These are phyloP conservation scores for Liodrosophila aerea DNA, from an alignment of 2,888 invertebrate genomes.

Conservation along the genomic window DNA sequence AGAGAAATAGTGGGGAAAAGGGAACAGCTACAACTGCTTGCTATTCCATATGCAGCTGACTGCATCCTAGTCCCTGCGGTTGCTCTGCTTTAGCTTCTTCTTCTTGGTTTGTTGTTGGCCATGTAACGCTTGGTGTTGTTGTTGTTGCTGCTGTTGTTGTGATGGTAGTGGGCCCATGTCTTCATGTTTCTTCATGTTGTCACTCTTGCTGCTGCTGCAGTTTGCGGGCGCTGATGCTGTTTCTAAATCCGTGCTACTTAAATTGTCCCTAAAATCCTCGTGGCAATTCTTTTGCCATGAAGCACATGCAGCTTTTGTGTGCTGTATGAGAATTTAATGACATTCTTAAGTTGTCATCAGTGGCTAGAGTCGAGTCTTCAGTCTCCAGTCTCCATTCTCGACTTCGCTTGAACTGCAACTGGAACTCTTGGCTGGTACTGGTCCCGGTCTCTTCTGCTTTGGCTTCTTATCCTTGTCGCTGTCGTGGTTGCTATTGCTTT, in stretches of 20 bases:
- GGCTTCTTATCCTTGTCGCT: slow-evolving; percentile 43
- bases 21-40: slow-evolving; percentile 59
- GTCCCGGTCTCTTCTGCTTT: slow-evolving; percentile 9
- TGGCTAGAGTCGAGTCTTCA: slow-evolving; percentile 28
- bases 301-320: slow-evolving; percentile 75
- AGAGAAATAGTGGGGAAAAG: too few relatives aligned
- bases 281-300: slow-evolving; percentile 75
- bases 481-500: slow-evolving; percentile 18
- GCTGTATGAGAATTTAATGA: slow-evolving; percentile 79
- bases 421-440: slow-evolving; percentile 19
- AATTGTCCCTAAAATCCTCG: slow-evolving; percentile 79
- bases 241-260: slow-evolving; percentile 78
- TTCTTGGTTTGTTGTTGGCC: slow-evolving; percentile 15
- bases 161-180: slow-evolving; percentile 53
- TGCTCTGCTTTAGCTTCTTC: slow-evolving; percentile 39
- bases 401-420: slow-evolving; percentile 21
- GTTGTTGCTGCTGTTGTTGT: slow-evolving; percentile 44
- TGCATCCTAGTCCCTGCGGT: slow-evolving; percentile 44
- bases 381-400: not conserved
- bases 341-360: slow-evolving; percentile 81
- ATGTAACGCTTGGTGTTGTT: slow-evolving; percentile 5
- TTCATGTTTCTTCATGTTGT: slow-evolving; percentile 68
- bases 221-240: slow-evolving; percentile 58
- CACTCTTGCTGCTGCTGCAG: slow-evolving; percentile 44
- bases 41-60: slow-evolving; percentile 58